Evolutionary conservation across 2,888 invertebrate species (phyloP).

Genomic region (Drosophila kokeensis): DNA sequence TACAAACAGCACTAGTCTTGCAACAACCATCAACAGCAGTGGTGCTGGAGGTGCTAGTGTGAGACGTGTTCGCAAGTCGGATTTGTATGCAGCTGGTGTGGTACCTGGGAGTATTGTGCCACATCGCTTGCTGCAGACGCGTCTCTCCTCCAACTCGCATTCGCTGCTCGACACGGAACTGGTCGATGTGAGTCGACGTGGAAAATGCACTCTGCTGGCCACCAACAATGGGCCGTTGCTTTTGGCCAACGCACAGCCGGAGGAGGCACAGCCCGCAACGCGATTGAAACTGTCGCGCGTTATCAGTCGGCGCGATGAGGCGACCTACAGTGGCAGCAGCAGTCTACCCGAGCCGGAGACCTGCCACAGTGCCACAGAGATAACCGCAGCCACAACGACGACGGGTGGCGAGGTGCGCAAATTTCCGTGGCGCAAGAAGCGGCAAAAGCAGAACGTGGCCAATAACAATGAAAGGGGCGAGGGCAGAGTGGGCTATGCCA

Average conservation of each 20-base stretch:
- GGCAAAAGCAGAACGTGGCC: conserved; percentile 57
- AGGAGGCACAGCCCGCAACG: conserved; percentile 42
- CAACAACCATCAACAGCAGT: conserved; percentile 11
- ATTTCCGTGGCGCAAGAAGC: conserved; percentile 69
- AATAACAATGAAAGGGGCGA: conserved; percentile 32
- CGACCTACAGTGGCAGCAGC: conserved; percentile 59
- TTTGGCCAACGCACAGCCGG: conserved; percentile 45
- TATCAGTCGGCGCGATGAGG: conserved; percentile 74
- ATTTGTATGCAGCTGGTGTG: conserved; percentile 62
- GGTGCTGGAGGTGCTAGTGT: conserved; percentile 37
- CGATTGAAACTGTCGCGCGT: conserved; percentile 80
- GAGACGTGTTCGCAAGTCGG: conserved; percentile 71
- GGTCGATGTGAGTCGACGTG: conserved; percentile 52
- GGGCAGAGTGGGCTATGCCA: conserved; percentile 53
- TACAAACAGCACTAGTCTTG: conserved; percentile 65
- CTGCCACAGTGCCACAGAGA: conserved; percentile 12
- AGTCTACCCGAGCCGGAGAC: conserved; percentile 65
- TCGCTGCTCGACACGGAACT: conserved; percentile 72
- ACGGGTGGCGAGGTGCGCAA: conserved; percentile 41
- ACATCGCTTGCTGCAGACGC: conserved; percentile 79
- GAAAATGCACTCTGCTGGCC: conserved; percentile 73
- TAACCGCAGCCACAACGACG: background rate
- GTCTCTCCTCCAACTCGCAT: conserved; percentile 66
- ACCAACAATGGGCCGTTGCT: conserved; percentile 66
- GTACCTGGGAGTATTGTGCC: conserved; percentile 55